Conservation (phyloP, 2,797 vertebrate genomes). For the Dipus sagitta region DNA sequence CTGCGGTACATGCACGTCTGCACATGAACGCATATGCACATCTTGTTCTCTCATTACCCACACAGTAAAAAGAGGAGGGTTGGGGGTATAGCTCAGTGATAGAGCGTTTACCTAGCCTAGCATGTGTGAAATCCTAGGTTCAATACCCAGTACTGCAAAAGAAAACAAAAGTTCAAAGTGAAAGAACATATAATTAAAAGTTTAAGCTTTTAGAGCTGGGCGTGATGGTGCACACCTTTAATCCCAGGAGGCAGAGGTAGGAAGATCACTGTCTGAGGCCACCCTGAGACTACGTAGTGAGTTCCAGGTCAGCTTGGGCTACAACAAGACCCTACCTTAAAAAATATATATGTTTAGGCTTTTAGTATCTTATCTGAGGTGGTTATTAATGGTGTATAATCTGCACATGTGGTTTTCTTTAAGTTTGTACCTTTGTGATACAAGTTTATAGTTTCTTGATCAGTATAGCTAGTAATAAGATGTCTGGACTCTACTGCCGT, state of each 20-base stretch:
- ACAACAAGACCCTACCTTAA: neutral
- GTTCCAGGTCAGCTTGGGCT: no score
- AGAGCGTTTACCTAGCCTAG: neutral
- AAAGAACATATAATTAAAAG: neutral
- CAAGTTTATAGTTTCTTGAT: neutral
- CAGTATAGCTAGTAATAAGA: neutral
- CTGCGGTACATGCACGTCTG: no score
- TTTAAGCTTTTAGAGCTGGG: neutral
- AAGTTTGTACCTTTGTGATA: neutral
- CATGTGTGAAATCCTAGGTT: neutral
- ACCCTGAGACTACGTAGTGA: no score
- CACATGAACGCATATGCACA: no score
- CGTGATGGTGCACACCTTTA: neutral
- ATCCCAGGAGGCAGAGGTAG: no score
- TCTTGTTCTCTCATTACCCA: no score
- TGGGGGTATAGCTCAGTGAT: neutral
- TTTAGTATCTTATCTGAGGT: neutral
- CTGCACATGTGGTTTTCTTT: neutral
- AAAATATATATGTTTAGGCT: neutral
- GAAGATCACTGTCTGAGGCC: no score
- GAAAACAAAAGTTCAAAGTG: neutral
- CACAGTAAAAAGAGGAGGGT: neutral
- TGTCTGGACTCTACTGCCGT: neutral
- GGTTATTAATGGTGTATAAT: neutral
- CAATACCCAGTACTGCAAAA: neutral